Conservation (phyloP, 37 sponge, comb jelly and placozoan genomes). For the Theonella swinhoei region DNA sequence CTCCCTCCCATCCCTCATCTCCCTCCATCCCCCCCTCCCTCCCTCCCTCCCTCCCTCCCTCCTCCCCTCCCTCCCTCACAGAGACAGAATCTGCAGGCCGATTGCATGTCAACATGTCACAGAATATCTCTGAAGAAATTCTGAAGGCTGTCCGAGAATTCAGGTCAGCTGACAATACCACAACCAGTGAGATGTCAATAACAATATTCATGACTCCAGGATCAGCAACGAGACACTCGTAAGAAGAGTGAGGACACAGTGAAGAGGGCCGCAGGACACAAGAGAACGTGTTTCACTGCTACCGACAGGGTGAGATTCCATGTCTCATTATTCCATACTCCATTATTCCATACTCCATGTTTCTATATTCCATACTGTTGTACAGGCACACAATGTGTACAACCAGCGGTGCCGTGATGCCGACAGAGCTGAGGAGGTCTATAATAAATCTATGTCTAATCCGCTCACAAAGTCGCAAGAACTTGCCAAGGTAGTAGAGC, state of each 20-base stretch:
- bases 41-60: background rate
- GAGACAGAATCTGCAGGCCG: conserved; percentile 79
- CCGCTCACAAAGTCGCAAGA: conserved; percentile 64
- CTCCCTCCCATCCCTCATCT: background rate
- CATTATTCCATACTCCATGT: no score
- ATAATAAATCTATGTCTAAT: conserved; percentile 34
- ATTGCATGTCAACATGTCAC: conserved; percentile 53
- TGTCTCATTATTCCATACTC: no score
- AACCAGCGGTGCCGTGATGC: conserved; percentile 78
- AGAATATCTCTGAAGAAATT: conserved; percentile 73
- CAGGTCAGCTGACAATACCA: background rate
- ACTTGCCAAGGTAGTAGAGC: conserved; percentile 3
- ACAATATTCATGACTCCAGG: background rate
- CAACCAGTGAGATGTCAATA: background rate
- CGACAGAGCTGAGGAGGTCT: conserved; percentile 82
- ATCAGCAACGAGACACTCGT: conserved; percentile 73
- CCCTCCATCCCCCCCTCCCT: background rate
- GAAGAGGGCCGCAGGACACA: conserved; percentile 64
- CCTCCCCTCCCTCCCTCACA: no score
- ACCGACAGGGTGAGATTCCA: conserved; percentile 60
- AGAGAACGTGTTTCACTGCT: conserved; percentile 69
- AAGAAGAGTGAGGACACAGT: conserved; percentile 90
- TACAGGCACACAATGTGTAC: conserved; percentile 64
- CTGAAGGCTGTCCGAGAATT: conserved; percentile 74
- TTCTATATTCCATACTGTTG: no score